Base-by-base conservation (phyloP, 2,888 invertebrate species). In the Leptinotarsa tumamoca region DNA sequence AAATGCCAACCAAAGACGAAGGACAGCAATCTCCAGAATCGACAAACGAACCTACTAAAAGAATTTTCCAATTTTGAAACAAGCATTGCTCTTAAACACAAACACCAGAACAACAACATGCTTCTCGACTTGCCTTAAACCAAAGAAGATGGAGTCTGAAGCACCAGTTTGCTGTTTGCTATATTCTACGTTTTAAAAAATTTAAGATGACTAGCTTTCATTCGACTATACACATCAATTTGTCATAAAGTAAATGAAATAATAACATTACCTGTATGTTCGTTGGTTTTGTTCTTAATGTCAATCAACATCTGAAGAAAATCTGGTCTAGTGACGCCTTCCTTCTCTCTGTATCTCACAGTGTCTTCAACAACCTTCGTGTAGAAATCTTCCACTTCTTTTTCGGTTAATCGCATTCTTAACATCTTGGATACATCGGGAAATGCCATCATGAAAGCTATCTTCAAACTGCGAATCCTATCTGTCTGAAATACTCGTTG, bases 281-380 rank as follows among this genome's bases (percentile, higher is more conserved):
- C 58, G 13, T 69, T n/a, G n/a, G 15, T 33, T 63, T 63, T 58
- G 15, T 69, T 56, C 21, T 69, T 69, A 23, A 69, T 54, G n/a
- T 69, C 69, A 13, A 69, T 69, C 21, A 56, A 43, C 49, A 56
- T 58, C 69, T 69, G 69, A 56, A 69, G 27, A 21, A 70, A 70
- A 21, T 70, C 70, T 13, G 49, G 33, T 10, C 70, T n/a, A 18
- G 18, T 58, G 0, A 70, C 21, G 15, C 58, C 18, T 33, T 70
- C 10, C 23, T 27, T 43, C 4, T 70, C 49, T 13, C 70, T 58
- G 15, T 58, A 70, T 51, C 5, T 10, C n/a, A 70, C 58, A 15
- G 58, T 49, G 43, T 70, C 70, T 13, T 58, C 15, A 15, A 70
- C 70, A 50, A 70, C 70, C 21, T 70, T 58, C 13, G 70, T 70